Conservation (phyloP, 2,888 invertebrate genomes). For the Electrophaes corylata region DNA sequence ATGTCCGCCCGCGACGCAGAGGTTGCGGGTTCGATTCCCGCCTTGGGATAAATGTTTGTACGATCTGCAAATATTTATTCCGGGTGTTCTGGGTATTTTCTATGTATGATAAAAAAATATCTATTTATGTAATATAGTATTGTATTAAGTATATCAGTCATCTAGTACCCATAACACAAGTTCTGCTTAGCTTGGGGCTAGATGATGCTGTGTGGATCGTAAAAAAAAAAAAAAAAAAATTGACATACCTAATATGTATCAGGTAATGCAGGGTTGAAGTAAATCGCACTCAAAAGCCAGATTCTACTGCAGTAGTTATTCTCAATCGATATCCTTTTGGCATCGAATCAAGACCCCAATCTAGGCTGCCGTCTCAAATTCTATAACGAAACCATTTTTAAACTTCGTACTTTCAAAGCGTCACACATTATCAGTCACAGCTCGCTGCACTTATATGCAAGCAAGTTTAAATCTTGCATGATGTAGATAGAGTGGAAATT, state of each 20-base stretch:
- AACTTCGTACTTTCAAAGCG: constrained; percentile 55
- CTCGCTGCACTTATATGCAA: constrained; percentile 72
- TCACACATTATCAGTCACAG: constrained; percentile 66
- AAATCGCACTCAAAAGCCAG: constrained; percentile 9
- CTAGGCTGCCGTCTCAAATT: constrained; percentile 40
- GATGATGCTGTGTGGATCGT: too few relatives aligned
- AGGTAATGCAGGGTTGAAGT: not conserved
- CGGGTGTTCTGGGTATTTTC: too few relatives aligned
- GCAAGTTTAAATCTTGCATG: constrained; percentile 50
- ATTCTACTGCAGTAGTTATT: constrained; percentile 23
- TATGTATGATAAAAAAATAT: too few relatives aligned
- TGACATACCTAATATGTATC: too few relatives aligned
- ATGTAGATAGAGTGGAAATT: constrained; percentile 57
- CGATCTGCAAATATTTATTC: too few relatives aligned
- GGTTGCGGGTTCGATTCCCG: too few relatives aligned
- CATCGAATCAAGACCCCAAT: constrained; percentile 49
- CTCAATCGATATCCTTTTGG: constrained; percentile 45
- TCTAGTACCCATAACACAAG: too few relatives aligned
- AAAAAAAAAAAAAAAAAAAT: not conserved
- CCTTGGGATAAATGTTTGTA: too few relatives aligned
- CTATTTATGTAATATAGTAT: too few relatives aligned
- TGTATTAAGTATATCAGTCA: too few relatives aligned
- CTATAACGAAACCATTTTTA: constrained; percentile 56
- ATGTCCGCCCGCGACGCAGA: too few relatives aligned
- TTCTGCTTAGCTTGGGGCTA: too few relatives aligned